Evolutionary conservation across 2,797 vertebrate genomes (phyloP), one percentile per base, ranked within the genome.

Genomic region (Rhincodon typus): DNA sequence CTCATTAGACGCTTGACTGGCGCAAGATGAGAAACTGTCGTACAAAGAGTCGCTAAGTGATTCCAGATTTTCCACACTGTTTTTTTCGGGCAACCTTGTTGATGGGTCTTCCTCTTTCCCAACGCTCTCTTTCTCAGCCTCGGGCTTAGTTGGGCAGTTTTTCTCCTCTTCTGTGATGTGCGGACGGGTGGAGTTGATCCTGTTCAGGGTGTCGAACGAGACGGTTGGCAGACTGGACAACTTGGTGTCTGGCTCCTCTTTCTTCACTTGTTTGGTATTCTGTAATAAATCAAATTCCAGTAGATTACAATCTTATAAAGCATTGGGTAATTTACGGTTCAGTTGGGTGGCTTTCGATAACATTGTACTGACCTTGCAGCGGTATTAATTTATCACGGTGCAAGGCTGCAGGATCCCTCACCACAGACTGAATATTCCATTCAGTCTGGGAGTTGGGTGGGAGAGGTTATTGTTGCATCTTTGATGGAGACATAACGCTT

Each of bases 11-110:
- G 97, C 98, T 96, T 98, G 98, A 96, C 98, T 99, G 97, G 98
- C 96, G 70, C 98, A 98, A 12, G 98, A 98, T 96, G 98, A 99
- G 97, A 99, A 99, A 96, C 98, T 98, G 94, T 99, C 98, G 0
- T 98, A 99, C 2, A 99, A 97, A 27, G 98, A 99, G 97, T 99
- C 98, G 0, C 98, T 98, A 96, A 98, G 96, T 57, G 98, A 98
- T 96, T 98, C 98, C 95, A 97, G 96, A 8, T 98, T 97, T 96
- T 98, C 98, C 46, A 88, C 19, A 0, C 97, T 97, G 0, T 98
- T 97, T 96, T 97, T 97, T 42, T 97, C 96, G 0, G 96, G 98
- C 96, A 97, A 97, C 86, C 96, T 97, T 96, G 97, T 96, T 96
- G 98, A 97, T 42, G 97, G 96, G 94, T 96, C 98, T 95, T 97